These are phyloP conservation scores for Lymantria monacha DNA, from an alignment of 2,888 invertebrate genomes.

Conservation along the genomic window DNA sequence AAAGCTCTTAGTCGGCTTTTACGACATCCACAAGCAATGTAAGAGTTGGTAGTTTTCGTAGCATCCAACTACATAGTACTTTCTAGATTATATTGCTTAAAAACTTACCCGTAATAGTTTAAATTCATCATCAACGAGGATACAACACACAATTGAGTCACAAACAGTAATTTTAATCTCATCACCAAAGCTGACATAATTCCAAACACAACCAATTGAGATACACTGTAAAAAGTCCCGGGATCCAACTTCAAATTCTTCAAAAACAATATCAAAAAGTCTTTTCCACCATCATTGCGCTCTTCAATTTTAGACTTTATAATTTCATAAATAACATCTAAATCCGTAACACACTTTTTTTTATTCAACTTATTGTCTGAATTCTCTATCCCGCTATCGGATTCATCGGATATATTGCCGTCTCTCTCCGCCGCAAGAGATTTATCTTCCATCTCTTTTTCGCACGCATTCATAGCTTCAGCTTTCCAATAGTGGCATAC, in stretches of 20 bases:
- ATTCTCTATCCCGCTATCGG: slow-evolving; percentile 81
- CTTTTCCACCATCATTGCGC: slow-evolving; percentile 18
- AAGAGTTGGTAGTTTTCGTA: too few species aligned
- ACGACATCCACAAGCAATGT: too few species aligned
- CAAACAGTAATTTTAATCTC: slow-evolving; percentile 89
- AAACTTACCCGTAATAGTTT: slow-evolving; percentile 78
- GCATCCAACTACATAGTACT: too few species aligned
- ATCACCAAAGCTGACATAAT: slow-evolving; percentile 89
- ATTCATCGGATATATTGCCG: slow-evolving; percentile 60
- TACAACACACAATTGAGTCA: slow-evolving; percentile 89
- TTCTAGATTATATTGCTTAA: too few species aligned
- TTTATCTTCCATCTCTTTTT: slow-evolving; percentile 32
- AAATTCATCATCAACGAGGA: slow-evolving; percentile 85
- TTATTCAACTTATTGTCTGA: slow-evolving; percentile 60
- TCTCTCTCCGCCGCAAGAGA: slow-evolving; percentile 26
- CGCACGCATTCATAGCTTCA: slow-evolving; percentile 19
- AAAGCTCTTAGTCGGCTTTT: too few species aligned
- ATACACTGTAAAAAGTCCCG: slow-evolving; percentile 85
- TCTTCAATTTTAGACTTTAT: slow-evolving; percentile 37
- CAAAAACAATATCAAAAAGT: slow-evolving; percentile 43
- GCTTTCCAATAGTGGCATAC: slow-evolving; percentile 61
- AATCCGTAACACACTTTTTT: slow-evolving; percentile 34
- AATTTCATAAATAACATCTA: slow-evolving; percentile 43
- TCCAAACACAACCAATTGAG: slow-evolving; percentile 87
- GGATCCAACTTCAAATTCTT: slow-evolving; percentile 70